Percentiles rank a stretch among this genome's conserved stretches.
These are phyloP conservation scores for Trachurus trachurus DNA, from an alignment of 2,797 vertebrate genomes.

Conservation along the genomic window DNA sequence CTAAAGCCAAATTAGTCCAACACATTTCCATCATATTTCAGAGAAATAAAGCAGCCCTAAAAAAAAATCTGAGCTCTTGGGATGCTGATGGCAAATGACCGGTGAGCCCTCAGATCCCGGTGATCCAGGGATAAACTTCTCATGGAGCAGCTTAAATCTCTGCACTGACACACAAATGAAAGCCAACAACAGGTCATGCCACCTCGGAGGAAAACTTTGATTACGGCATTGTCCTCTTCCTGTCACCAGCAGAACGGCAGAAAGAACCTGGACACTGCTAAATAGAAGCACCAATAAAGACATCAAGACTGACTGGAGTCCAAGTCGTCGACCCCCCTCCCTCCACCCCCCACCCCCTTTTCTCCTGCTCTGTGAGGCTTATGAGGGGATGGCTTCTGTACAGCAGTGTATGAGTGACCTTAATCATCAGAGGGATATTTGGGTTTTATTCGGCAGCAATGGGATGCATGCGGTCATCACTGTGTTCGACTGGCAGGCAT, in stretches of 20 bases:
- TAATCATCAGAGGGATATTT: slow-evolving; percentile 86
- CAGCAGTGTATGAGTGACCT: slow-evolving; percentile 81
- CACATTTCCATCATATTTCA: slow-evolving; percentile 81
- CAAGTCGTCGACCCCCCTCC: slow-evolving; percentile 11
- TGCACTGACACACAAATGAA: slow-evolving; percentile 76
- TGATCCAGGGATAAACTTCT: slow-evolving; percentile 82
- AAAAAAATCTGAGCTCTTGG: slow-evolving; percentile 70
- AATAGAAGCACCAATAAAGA: slow-evolving; percentile 43
- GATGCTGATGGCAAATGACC: slow-evolving; percentile 73
- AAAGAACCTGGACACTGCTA: slow-evolving; percentile 37
- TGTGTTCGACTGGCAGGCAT: slow-evolving; percentile 76
- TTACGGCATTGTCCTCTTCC: slow-evolving; percentile 36
- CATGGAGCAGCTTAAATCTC: slow-evolving; percentile 76
- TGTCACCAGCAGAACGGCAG: background rate
- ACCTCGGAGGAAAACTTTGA: slow-evolving; percentile 64
- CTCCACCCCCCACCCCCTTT: background rate
- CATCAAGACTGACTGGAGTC: slow-evolving; percentile 42
- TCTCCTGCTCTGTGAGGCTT: slow-evolving; percentile 50
- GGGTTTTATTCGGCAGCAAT: slow-evolving; percentile 75
- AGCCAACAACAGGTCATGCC: slow-evolving; percentile 78
- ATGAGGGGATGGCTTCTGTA: slow-evolving; percentile 65
- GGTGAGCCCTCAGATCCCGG: slow-evolving; percentile 78
- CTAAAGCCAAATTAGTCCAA: slow-evolving; percentile 85
- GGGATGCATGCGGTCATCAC: slow-evolving; percentile 64
- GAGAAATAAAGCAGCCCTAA: slow-evolving; percentile 69